These are phyloP conservation scores for Cryptocephalus primarius DNA, from an alignment of 2,888 invertebrate genomes.

Conservation along the genomic window DNA sequence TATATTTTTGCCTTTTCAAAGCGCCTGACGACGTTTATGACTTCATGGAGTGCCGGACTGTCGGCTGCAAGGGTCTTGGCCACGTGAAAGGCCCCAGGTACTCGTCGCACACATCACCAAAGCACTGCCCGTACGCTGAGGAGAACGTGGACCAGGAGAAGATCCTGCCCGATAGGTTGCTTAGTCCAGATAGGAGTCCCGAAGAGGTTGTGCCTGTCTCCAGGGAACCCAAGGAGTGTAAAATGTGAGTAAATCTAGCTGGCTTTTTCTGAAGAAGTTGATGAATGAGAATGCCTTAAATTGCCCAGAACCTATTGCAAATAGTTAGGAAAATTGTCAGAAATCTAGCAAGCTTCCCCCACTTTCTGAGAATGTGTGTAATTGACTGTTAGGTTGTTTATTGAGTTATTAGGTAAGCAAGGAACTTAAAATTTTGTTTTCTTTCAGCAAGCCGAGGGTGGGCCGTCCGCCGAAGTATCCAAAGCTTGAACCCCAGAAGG, in stretches of 20 bases:
- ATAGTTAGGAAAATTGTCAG: too few relatives aligned
- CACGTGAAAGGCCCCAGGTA: slow-evolving; percentile 70
- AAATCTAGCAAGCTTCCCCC: too few relatives aligned
- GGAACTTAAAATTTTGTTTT: too few relatives aligned
- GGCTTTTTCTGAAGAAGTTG: too few relatives aligned
- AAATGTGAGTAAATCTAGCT: slow-evolving; percentile 17
- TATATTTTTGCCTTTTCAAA: slow-evolving; percentile 20
- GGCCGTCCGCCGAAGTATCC: slow-evolving; percentile 30
- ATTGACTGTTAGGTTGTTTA: too few relatives aligned
- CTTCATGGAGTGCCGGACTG: slow-evolving; percentile 64
- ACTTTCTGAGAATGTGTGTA: too few relatives aligned
- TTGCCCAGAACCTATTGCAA: too few relatives aligned
- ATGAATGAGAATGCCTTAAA: too few relatives aligned
- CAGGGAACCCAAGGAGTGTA: slow-evolving; percentile 31
- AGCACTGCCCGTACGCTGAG: slow-evolving; percentile 65
- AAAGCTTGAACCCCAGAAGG: slow-evolving; percentile 9
- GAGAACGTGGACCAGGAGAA: slow-evolving; percentile 43
- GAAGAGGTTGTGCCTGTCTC: slow-evolving; percentile 35
- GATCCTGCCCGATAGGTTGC: slow-evolving; percentile 41
- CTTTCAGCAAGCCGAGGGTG: slow-evolving; percentile 26
- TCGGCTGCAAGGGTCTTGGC: slow-evolving; percentile 84
- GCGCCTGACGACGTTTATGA: slow-evolving; percentile 53
- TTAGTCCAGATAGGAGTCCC: slow-evolving; percentile 35
- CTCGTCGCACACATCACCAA: slow-evolving; percentile 58
- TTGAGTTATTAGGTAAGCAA: too few relatives aligned